Evolutionary conservation across 1,140 invertebrate genomes (phyloP).

Genomic region (Papilio polyxenes): DNA sequence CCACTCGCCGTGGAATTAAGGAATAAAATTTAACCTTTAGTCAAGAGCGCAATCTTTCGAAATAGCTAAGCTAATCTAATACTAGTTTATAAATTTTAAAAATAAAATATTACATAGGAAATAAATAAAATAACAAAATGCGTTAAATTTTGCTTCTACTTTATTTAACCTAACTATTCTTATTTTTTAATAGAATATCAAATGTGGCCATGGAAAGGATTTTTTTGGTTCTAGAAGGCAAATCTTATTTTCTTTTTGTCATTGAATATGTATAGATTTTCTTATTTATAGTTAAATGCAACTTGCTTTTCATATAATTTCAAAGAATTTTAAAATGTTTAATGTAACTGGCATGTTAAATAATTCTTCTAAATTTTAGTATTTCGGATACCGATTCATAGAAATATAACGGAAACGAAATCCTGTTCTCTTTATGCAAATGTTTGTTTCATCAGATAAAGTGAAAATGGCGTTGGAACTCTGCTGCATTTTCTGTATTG

Average conservation of each 20-base stretch:
- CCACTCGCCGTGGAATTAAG: slow-evolving; percentile 34
- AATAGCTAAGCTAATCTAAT: slow-evolving; percentile 12
- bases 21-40: slow-evolving; percentile 29
- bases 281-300: too few relatives aligned
- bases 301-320: too few relatives aligned
- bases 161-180: too few relatives aligned
- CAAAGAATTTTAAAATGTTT: too few relatives aligned
- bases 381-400: not conserved
- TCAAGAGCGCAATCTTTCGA: slow-evolving; percentile 20
- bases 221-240: too few relatives aligned
- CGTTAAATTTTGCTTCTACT: too few relatives aligned
- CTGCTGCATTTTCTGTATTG: slow-evolving; percentile 10
- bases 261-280: too few relatives aligned
- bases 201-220: too few relatives aligned
- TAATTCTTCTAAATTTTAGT: not conserved
- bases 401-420: not conserved
- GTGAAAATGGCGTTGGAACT: slow-evolving; percentile 5
- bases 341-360: too few relatives aligned
- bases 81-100: slow-evolving; percentile 15
- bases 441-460: slow-evolving; percentile 13
- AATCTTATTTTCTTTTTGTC: too few relatives aligned
- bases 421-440: not conserved
- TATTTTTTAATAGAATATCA: too few relatives aligned
- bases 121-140: too few relatives aligned
- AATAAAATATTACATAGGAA: not conserved